phyloP scores from a whole-genome alignment of 1,140 invertebrate genomes.

The Pseudomyrmex sp. region DNA sequence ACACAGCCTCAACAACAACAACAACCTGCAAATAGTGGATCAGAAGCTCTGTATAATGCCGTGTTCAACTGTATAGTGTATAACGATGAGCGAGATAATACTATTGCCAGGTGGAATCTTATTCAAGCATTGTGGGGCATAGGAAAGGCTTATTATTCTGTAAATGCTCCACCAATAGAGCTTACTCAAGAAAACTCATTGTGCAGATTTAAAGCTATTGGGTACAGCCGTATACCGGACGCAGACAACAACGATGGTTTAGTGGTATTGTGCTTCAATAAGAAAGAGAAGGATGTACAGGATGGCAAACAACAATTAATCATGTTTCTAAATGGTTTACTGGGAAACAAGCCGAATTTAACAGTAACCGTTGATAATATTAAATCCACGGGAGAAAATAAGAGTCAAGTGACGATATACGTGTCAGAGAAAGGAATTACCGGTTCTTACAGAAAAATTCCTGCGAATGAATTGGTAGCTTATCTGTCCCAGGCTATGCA shows the following conservation, averaged over 20 bases:
- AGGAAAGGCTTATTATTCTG: conserved; percentile 92
- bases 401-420: conserved; percentile 92
- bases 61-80: conserved; percentile 94
- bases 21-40: conserved; percentile 86
- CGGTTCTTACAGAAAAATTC: conserved; percentile 89
- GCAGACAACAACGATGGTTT: conserved; percentile 95
- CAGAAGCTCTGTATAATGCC: conserved; percentile 91
- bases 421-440: conserved; percentile 91
- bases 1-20: conserved; percentile 85
- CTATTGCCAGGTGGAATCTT: conserved; percentile 97
- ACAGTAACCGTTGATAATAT: conserved; percentile 91
- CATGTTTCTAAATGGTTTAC: conserved; percentile 88
- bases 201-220: conserved; percentile 96
- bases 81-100: conserved; percentile 96
- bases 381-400: conserved; percentile 90
- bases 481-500: conserved; percentile 89
- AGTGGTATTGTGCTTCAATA: conserved; percentile 93
- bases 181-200: conserved; percentile 95
- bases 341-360: conserved; percentile 94
- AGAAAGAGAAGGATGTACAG: conserved; percentile 91
- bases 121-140: conserved; percentile 97
- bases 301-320: conserved; percentile 91
- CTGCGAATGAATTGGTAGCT: conserved; percentile 90
- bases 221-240: conserved; percentile 93
- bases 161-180: conserved; percentile 90